phyloP scores from a whole-genome alignment of 1,140 invertebrate genomes.

The Andricus grossulariae region DNA sequence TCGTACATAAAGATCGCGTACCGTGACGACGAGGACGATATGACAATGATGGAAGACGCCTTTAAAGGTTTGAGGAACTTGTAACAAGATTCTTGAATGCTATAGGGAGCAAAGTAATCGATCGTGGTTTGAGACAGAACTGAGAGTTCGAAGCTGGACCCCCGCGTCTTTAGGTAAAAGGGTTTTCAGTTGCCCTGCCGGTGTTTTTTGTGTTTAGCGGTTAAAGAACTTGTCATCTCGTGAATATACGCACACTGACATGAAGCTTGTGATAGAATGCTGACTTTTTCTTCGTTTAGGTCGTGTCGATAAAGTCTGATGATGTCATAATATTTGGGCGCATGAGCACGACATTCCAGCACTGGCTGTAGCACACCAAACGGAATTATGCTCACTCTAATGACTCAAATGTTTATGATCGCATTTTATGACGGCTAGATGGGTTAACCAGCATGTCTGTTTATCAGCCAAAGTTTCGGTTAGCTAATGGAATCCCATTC shows the following conservation, averaged over 20 bases:
- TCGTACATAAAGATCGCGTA: constrained; percentile 31
- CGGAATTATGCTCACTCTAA: no score
- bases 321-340: no score
- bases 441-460: no score
- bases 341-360: no score
- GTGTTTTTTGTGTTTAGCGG: not conserved
- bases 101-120: not conserved
- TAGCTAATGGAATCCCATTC: not conserved
- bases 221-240: not conserved
- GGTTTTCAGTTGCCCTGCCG: not conserved
- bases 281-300: no score
- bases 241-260: not conserved
- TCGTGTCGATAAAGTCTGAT: no score
- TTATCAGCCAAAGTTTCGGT: not conserved
- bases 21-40: not conserved
- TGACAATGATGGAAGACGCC: constrained; percentile 37
- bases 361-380: no score
- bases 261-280: not conserved
- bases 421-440: no score
- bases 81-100: constrained; percentile 14
- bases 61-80: not conserved
- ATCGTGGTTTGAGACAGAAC: constrained; percentile 1
- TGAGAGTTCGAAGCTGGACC: not conserved
- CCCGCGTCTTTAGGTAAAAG: not conserved
- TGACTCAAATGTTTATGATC: no score